These are phyloP conservation scores for Druon quercuslanigerum DNA, from an alignment of 1,140 invertebrate genomes.

Conservation along the genomic window DNA sequence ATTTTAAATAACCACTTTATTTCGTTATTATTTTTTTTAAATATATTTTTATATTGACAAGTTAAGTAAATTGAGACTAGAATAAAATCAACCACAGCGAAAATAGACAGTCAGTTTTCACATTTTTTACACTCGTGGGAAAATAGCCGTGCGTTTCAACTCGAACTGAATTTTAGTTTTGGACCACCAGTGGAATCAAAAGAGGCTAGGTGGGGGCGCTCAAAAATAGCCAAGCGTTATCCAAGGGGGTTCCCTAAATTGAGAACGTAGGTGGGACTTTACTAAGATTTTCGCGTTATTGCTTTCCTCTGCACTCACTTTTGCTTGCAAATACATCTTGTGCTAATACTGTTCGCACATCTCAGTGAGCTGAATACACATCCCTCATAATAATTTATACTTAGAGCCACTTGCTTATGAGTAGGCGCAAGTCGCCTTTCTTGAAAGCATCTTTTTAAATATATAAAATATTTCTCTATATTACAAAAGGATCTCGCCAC, in stretches of 20 bases:
- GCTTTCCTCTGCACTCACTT: conserved; percentile 31
- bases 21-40: neutral
- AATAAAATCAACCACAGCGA: neutral
- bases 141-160: conserved; percentile 18
- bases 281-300: conserved; percentile 46
- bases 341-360: neutral
- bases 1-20: neutral
- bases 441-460: too few species aligned
- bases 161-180: conserved; percentile 49
- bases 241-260: conserved; percentile 42
- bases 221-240: conserved; percentile 57
- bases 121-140: conserved; percentile 33
- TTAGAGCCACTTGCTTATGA: conserved; percentile 23
- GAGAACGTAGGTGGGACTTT: conserved; percentile 42
- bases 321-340: neutral
- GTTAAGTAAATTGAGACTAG: neutral
- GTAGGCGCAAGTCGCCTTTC: too few species aligned
- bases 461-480: too few species aligned
- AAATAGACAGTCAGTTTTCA: conserved; percentile 34
- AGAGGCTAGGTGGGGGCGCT: conserved; percentile 33
- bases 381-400: conserved; percentile 13
- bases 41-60: neutral
- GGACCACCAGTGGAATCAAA: conserved; percentile 13
- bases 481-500: too few species aligned
- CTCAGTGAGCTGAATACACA: neutral